Base-by-base conservation (phyloP, 2,797 vertebrate species). In the Acanthurus tractus region DNA sequence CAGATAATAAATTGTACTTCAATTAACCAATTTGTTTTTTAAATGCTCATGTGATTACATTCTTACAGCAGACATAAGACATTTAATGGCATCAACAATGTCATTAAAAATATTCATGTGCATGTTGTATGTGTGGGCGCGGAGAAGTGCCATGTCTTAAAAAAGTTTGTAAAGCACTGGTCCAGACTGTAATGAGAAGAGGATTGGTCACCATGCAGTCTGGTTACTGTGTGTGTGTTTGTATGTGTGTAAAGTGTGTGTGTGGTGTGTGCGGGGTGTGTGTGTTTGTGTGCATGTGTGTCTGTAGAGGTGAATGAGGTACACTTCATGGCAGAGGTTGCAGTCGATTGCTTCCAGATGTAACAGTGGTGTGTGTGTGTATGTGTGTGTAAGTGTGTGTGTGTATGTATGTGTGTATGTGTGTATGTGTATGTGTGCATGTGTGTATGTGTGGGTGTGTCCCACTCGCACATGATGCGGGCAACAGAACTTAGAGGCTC, bases 261-360 rank as follows among this genome's bases (percentile, higher is more conserved):
- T 65, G 56, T 66, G 17, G 29, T 29, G 29, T 29, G 29, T 29
- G 29, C 5, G 29, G 2, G 4, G 4, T 29, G 29, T 29, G 29
- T 61, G 53, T 63, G 63, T 66, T 36, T 69, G 29, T 56, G 40
- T 63, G 59, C 53, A 49, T 70, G 62, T 38, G 44, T 71, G 57
- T 65, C 48, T 66, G 17, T 20, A 8, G 81, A 87, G 86, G 82
- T 85, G 79, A 76, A 79, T 0, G 82, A 89, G 89, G 86, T 80
- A 72, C 29, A 59, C 72, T 78, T 84, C 76, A 81, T 74, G 76
- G 77, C 69, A 83, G 84, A 87, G 73, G 67, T 68, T 86, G 62
- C 25, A 73, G 75, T 38, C 42, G 4, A 93, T 88, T 83, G 77
- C 79, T 90, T 91, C 93, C 93, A 93, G 93, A 94, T 94, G 93